Base-by-base conservation (phyloP, 53 echinoderm and acorn worm species). In the Arbacia lixula region DNA sequence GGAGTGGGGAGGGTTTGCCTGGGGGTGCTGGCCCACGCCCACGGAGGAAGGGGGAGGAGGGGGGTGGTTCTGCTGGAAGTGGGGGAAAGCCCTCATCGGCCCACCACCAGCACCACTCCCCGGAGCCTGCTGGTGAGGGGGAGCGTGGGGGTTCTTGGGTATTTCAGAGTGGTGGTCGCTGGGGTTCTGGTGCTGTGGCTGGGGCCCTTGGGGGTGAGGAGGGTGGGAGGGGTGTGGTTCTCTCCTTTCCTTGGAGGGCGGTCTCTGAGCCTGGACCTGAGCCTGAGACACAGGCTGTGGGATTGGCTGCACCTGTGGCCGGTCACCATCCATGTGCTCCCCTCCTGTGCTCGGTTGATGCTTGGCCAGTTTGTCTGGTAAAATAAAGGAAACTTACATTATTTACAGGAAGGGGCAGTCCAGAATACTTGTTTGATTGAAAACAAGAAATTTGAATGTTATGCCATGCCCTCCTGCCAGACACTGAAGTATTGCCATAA, bases 201-300 rank as follows among this genome's bases (percentile, higher is more conserved):
- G 84, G 55, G 33, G 85, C 41, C 33, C 76, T 77, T 26, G 77
- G 26, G 32, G 57, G 76, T 26, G 21, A 35, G 76, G 55, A 88
- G 19, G 72, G 77, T 39, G 85, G 89, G 31, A 85, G 66, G 54
- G 88, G 85, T 33, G 85, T 58, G 58, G 76, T 76, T n/a, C n/a
- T n/a, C n/a, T n/a, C n/a, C n/a, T n/a, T n/a, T 51, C 52, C 12
- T 51, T 12, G 12, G 52, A 12, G 19, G 19, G 52, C 19, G 12
- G 19, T 51, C 12, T 51, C 19, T 19, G 19, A 12, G 52, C 19
- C 52, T 51, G 52, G 19, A 51, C 12, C 52, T 12, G 19, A 51
- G 12, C 19, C 12, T 51, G 19, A 51, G 19, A 19, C 52, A n/a
- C n/a, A n/a, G n/a, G n/a, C n/a, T n/a, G n/a, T n/a, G n/a, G n/a